phyloP scores from a whole-genome alignment of 2,113 vertebrate species.

The Epinephelus cyanopodus region DNA sequence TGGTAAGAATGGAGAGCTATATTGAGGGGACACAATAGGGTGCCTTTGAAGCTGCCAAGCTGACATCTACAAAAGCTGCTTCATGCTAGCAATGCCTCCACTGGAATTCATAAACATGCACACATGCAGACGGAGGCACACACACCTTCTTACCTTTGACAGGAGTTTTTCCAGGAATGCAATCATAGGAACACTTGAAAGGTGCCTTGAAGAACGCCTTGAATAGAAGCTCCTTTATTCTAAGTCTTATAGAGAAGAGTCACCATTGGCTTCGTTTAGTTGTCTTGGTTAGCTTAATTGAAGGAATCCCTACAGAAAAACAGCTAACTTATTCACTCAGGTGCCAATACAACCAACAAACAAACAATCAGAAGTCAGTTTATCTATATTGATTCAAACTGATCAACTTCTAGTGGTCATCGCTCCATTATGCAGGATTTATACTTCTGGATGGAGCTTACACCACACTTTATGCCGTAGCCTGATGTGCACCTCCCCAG shows the following conservation, averaged over 20 bases:
- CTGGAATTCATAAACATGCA: conserved; percentile 29
- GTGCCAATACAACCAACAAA: not conserved
- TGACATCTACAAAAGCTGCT: conserved; percentile 43
- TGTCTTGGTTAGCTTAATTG: not conserved
- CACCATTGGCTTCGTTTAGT: not conserved
- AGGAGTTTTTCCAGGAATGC: conserved; percentile 10
- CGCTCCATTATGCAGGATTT: too few relatives aligned
- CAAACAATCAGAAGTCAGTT: not conserved
- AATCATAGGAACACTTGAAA: conserved; percentile 18
- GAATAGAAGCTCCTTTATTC: conserved; percentile 16
- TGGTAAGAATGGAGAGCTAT: conserved; percentile 20
- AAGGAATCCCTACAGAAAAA: not conserved
- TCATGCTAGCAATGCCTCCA: conserved; percentile 20
- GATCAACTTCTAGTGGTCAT: too few relatives aligned
- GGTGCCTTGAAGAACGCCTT: conserved; percentile 3
- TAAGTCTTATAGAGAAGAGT: not conserved
- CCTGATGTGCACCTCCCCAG: too few relatives aligned
- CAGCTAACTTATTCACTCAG: not conserved
- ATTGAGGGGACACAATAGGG: conserved; percentile 45
- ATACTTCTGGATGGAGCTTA: too few relatives aligned
- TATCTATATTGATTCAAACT: too few relatives aligned
- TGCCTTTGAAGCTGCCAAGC: conserved; percentile 43
- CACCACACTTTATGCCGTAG: too few relatives aligned
- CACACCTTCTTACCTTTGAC: conserved; percentile 20
- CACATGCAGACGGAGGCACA: conserved; percentile 5